Percentiles rank a stretch among this genome's conserved stretches.
Evolutionary conservation across 1,140 invertebrate species (phyloP).

Genomic region (Capitella teleta): DNA sequence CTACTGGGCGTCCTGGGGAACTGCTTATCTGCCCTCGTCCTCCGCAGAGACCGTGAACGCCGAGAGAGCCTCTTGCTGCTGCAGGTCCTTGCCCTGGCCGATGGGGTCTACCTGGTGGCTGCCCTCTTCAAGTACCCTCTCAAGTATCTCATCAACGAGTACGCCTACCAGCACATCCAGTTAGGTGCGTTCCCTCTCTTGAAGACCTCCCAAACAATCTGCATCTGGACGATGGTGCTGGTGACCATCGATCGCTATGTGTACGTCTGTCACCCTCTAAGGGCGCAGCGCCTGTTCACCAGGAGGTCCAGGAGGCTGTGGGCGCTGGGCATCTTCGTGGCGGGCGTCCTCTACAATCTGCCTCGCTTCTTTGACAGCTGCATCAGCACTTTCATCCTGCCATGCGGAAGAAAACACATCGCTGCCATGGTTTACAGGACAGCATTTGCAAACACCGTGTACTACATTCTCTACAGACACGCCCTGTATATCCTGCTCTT

Average conservation of each 20-base stretch:
- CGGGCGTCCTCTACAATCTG: constrained; percentile 4
- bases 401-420: neutral
- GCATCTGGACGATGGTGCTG: no score
- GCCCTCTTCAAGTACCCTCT: constrained; percentile 7
- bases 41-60: constrained; percentile 5
- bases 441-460: constrained; percentile 5
- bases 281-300: constrained; percentile 1
- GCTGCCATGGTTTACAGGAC: constrained; percentile 5
- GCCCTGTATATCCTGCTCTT: constrained; percentile 4
- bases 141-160: constrained; percentile 4
- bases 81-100: constrained; percentile 8
- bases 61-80: constrained; percentile 8
- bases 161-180: constrained; percentile 5
- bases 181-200: constrained; percentile 3
- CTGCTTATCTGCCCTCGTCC: constrained; percentile 4
- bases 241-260: constrained; percentile 8
- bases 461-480: constrained; percentile 8
- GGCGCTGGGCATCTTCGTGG: neutral
- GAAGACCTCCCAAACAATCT: no score
- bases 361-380: constrained; percentile 11
- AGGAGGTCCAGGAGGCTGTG: neutral
- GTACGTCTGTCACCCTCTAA: constrained; percentile 5
- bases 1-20: constrained; percentile 7
- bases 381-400: neutral
- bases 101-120: constrained; percentile 6